A percentile compares a stretch with the other conserved stretches of the same genome.
Conservation (phyloP, 2,888 invertebrate species). For the Latrodectus hesperus region DNA sequence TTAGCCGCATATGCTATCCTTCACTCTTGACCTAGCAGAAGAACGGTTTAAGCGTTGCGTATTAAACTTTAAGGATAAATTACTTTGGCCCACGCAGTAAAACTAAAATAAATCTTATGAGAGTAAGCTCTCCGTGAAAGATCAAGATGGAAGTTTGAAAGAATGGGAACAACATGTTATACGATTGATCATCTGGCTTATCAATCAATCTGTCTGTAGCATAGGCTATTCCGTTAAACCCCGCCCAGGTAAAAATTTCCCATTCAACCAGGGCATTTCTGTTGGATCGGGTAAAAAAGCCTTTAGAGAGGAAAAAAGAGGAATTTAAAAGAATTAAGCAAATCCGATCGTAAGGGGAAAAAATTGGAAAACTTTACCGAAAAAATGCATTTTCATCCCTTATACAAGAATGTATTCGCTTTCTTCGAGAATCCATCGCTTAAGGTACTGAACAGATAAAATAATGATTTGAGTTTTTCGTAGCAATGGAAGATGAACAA, state of each 20-base stretch:
- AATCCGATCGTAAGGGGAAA: slow-evolving; percentile 46
- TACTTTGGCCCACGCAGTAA: slow-evolving; percentile 42
- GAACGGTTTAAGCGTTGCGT: slow-evolving; percentile 48
- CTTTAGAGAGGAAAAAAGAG: neutral
- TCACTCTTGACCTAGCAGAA: slow-evolving; percentile 34
- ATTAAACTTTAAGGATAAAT: slow-evolving; percentile 61
- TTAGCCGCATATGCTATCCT: slow-evolving; percentile 35
- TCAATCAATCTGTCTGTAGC: slow-evolving; percentile 63
- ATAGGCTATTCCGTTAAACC: slow-evolving; percentile 19
- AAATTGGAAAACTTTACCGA: slow-evolving; percentile 20
- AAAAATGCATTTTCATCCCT: slow-evolving; percentile 16
- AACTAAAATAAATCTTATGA: slow-evolving; percentile 62
- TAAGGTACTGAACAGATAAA: slow-evolving; percentile 32
- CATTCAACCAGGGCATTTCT: slow-evolving; percentile 43
- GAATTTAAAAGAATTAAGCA: slow-evolving; percentile 56
- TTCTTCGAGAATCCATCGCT: slow-evolving; percentile 21
- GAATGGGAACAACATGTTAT: slow-evolving; percentile 66
- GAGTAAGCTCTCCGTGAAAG: slow-evolving; percentile 55
- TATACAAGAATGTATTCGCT: slow-evolving; percentile 12
- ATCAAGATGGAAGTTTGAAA: slow-evolving; percentile 52
- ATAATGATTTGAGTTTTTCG: slow-evolving; percentile 30
- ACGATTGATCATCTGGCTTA: slow-evolving; percentile 62
- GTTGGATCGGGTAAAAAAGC: slow-evolving; percentile 10
- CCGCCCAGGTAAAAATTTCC: slow-evolving; percentile 55
- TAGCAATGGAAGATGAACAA: slow-evolving; percentile 25